Base-by-base conservation (phyloP, 1,140 invertebrate species). In the Heliconius hewitsoni region DNA sequence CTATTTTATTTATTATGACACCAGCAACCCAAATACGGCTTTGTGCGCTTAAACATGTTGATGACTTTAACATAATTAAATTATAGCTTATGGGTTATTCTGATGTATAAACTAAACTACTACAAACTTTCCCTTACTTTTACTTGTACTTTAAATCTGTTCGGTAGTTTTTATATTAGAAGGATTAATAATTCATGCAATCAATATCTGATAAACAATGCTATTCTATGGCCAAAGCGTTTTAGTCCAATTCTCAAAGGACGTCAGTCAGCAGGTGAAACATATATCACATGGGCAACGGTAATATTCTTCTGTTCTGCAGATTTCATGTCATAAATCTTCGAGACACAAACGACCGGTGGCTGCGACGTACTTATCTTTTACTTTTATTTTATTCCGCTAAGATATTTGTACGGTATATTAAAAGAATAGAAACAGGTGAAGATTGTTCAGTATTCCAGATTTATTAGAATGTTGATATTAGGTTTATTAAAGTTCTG, bases 251-350 rank as follows among this genome's bases (percentile, higher is more conserved):
- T 74, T 79, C 78, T 79, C 73, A 16, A 71, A 79, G 57, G 78
- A 74, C 70, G 75, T 84, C 83, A 84, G 79, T 84, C 81, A 81
- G 71, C 79, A 80, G 74, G 82, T 83, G 82, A 80, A 81, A 83
- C 76, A 84, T 84, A 83, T 81, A 83, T 83, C 85, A 83, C 73
- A 50, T 37, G 78, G 55, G 57, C 82, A 83, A 55, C 60, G 16
- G 75, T 77, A 77, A 77, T 71, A 77, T 77, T 77, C 57, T 76
- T 77, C 66, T 70, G 39, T 77, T 52, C 66, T 27, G 27, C 66
- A 77, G 75, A 77, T 77, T 71, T 71, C 16, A 39, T 66, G 8
- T 77, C 23, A 77, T 77, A 77, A 77, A 77, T 77, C 66, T 77
- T 77, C n/a, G 46, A 39, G 75, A 52, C 60, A 74, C 78, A 75